Conservation (phyloP, 2,888 invertebrate species). For the Eulithis testata region DNA sequence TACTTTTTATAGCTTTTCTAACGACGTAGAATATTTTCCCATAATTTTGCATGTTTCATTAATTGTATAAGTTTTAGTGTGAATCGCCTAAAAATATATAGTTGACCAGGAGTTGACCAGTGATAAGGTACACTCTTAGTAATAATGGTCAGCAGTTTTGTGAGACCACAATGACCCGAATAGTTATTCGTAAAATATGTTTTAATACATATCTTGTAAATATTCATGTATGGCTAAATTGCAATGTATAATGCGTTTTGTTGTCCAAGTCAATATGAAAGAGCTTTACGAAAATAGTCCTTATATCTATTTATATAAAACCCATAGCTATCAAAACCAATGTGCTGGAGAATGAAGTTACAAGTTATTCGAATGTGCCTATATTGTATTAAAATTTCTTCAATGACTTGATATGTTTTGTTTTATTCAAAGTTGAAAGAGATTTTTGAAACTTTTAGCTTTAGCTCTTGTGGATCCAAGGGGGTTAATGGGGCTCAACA, state of each 20-base stretch:
- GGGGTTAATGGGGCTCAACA: too few species aligned
- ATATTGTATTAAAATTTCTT: slow-evolving; percentile 11
- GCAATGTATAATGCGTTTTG: slow-evolving; percentile 31
- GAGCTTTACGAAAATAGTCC: slow-evolving; percentile 33
- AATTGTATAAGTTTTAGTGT: not conserved
- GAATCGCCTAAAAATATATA: not conserved
- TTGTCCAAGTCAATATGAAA: slow-evolving; percentile 33
- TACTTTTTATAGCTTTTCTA: too few species aligned
- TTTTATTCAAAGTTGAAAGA: slow-evolving; percentile 6
- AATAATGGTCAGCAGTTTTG: slow-evolving; percentile 3
- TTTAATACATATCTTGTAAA: slow-evolving; percentile 64
- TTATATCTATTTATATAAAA: slow-evolving; percentile 16
- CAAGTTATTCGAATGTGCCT: slow-evolving; percentile 7
- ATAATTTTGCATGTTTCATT: too few species aligned
- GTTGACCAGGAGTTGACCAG: not conserved
- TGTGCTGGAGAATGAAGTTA: not conserved
- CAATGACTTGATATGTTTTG: slow-evolving; percentile 14
- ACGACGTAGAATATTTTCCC: too few species aligned
- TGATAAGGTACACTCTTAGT: slow-evolving; percentile 3
- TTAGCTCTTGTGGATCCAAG: too few species aligned
- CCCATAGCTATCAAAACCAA: slow-evolving; percentile 1
- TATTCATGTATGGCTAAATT: slow-evolving; percentile 43
- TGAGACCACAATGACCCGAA: slow-evolving; percentile 15
- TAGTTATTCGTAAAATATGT: slow-evolving; percentile 27
- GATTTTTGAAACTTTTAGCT: not conserved